Evolutionary conservation across 2,113 vertebrate species (phyloP), one percentile per base, ranked within the genome.

Genomic region (Callipepla squamata): DNA sequence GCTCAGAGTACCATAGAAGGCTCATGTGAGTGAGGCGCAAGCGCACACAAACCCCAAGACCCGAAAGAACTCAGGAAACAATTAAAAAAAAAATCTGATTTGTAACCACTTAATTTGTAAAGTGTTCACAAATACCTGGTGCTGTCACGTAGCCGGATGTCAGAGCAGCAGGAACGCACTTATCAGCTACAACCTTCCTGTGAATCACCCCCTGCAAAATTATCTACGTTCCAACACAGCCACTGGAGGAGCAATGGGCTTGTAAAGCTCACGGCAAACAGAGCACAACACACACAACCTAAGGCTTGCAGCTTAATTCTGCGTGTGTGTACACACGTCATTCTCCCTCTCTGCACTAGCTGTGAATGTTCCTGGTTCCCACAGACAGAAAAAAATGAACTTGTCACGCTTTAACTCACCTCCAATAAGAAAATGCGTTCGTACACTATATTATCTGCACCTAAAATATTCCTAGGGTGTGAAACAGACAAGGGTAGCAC

Each of bases 91-190:
- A 44, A 30, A n/a, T 57, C 50, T 70, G 68, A 89, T 59, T 51
- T 47, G 28, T 32, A 26, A 85, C 32, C 21, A 72, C 57, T 51
- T 59, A 62, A 44, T 48, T 32, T 76, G 78, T 28, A 2, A 80
- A 83, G 58, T 73, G 30, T 75, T 80, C 77, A 87, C 73, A 85
- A 89, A 68, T 55, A 70, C 50, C 74, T 51, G 19, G 26, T 55
- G 80, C 73, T 93, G 45, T 73, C 70, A 38, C 1, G 1, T 50
- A 92, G 87, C 88, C 95, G 89, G 36, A 87, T 57, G 63, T 73
- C 38, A 91, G 81, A 91, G 65, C 68, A 95, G 80, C 87, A 80
- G 91, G 93, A 81, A 77, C 85, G 63, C 50, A 77, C 50, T 93
- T 94, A 96, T 92, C 93, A 94, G 58, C 47, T 70, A 6, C 3